These are phyloP conservation scores for Gephyroberyx darwinii DNA, from an alignment of 2,797 vertebrate species.

Conservation along the genomic window DNA sequence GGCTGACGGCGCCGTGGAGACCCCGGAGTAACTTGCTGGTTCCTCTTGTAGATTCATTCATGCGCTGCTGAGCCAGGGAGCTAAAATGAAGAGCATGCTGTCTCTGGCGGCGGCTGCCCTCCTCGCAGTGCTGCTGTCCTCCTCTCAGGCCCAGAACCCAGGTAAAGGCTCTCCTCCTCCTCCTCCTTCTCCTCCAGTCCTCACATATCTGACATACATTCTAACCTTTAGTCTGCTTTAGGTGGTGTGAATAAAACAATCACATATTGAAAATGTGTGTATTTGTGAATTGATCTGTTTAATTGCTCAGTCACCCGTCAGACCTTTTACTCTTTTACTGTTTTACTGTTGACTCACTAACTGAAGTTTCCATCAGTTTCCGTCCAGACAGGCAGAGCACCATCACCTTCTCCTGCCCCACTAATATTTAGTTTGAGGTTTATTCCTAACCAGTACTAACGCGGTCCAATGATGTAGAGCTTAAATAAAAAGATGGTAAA, in stretches of 20 bases:
- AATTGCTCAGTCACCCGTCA: background rate
- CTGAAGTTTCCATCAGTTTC: background rate
- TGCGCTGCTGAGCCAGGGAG: constrained; percentile 85
- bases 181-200: background rate
- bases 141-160: constrained; percentile 85
- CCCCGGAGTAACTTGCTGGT: background rate
- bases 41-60: constrained; percentile 85
- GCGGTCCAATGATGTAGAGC: too few relatives aligned
- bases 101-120: constrained; percentile 81
- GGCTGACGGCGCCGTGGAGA: too few relatives aligned
- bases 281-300: constrained; percentile 52
- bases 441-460: too few relatives aligned
- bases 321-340: background rate
- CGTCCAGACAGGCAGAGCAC: constrained; percentile 4
- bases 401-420: background rate
- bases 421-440: background rate
- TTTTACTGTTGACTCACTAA: too few relatives aligned
- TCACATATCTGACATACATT: constrained; percentile 34
- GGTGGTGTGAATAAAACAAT: constrained; percentile 49
- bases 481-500: too few relatives aligned
- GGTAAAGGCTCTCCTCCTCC: constrained; percentile 80
- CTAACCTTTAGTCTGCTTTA: constrained; percentile 1
- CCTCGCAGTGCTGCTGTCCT: constrained; percentile 83
- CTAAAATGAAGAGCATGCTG: constrained; percentile 87
- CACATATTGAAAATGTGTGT: constrained; percentile 41